A percentile compares a stretch with the other conserved stretches of the same genome.
phyloP scores from a whole-genome alignment of 2,113 vertebrate genomes.

The Colaptes auratus region DNA sequence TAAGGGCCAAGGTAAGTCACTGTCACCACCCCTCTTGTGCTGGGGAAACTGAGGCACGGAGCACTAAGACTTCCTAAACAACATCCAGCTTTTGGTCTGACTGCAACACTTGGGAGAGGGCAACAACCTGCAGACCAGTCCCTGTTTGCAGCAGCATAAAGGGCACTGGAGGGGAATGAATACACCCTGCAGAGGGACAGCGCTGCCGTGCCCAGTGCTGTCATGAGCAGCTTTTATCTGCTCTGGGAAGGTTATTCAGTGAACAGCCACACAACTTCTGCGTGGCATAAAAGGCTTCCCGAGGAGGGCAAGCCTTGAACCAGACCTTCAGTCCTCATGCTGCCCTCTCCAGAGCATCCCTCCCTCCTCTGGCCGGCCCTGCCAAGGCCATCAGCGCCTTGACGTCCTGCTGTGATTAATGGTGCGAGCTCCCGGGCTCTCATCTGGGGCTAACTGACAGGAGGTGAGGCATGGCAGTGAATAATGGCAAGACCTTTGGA shows the following conservation, averaged over 20 bases:
- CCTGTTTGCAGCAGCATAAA: background rate
- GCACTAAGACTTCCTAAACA: background rate
- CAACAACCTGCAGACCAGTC: background rate
- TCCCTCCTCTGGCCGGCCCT: background rate
- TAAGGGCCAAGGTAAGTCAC: background rate
- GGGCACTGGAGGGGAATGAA: background rate
- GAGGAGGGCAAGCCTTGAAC: background rate
- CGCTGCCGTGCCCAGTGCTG: background rate
- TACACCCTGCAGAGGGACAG: background rate
- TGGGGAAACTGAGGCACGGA: background rate
- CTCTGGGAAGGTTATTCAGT: background rate
- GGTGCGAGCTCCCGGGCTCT: background rate
- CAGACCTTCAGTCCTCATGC: background rate
- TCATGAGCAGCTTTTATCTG: background rate
- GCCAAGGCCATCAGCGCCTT: background rate
- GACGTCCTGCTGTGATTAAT: background rate
- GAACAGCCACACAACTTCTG: background rate
- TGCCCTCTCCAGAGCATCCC: background rate
- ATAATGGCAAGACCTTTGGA: conserved; percentile 24
- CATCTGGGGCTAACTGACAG: background rate
- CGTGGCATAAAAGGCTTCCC: background rate
- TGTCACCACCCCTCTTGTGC: background rate
- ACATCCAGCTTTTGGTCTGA: background rate
- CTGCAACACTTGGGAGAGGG: background rate
- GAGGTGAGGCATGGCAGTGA: conserved; percentile 7